phyloP scores from a whole-genome alignment of 2,888 invertebrate species.

The Teleogryllus oceanicus region DNA sequence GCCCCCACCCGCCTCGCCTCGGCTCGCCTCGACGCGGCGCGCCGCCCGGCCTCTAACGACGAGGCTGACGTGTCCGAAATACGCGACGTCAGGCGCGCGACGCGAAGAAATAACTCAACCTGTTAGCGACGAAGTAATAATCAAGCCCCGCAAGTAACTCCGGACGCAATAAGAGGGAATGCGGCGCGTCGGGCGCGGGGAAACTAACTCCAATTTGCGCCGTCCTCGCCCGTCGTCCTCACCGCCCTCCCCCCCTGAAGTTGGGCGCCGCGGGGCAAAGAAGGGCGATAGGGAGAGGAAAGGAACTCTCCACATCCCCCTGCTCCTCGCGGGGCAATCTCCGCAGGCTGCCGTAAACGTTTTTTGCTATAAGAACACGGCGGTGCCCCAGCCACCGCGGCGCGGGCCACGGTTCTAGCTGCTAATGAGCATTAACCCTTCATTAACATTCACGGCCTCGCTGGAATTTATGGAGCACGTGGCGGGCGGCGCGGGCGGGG shows the following conservation, averaged over 20 bases:
- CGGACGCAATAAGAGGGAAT: not conserved
- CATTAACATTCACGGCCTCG: slow-evolving; percentile 18
- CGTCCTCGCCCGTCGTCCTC: not conserved
- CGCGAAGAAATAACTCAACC: not conserved
- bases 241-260: not conserved
- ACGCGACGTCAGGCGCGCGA: too few relatives aligned
- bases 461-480: not conserved
- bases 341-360: not conserved
- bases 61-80: too few relatives aligned
- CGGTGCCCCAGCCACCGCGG: not conserved
- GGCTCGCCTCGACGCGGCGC: too few relatives aligned
- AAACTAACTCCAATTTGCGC: not conserved
- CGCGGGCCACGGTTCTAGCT: slow-evolving; percentile 18
- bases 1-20: too few relatives aligned
- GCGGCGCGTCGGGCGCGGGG: not conserved
- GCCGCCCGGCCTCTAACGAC: too few relatives aligned
- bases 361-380: not conserved
- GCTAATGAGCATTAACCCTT: slow-evolving; percentile 18
- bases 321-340: not conserved
- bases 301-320: not conserved
- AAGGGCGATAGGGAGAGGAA: not conserved
- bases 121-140: not conserved
- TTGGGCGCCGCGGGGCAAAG: not conserved
- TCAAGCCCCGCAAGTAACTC: not conserved
- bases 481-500: not conserved